Base-by-base conservation (phyloP, 2,888 invertebrate genomes). In the Griposia aprilina region DNA sequence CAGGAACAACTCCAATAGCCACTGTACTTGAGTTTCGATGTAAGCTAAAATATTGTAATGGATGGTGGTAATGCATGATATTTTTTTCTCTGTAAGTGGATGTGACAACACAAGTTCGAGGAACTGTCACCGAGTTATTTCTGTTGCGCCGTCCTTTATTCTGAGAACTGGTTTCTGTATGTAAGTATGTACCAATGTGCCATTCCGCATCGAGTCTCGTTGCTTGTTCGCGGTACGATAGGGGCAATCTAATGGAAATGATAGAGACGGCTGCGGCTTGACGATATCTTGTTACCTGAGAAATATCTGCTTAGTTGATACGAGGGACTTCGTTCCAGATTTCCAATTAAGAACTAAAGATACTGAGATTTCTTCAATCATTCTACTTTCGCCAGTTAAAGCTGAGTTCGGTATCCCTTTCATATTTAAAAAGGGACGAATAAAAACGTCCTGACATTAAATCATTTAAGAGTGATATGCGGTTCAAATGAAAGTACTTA, bases 161-260 rank as follows among this genome's bases (percentile, higher is more conserved):
- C 92, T 83, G 82, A 91, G 93, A 92, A 93, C 88, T 87, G 90
- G 90, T 89, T 89, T 88, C 84, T 88, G 78, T 89, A 78, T 74
- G 66, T 82, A 78, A 75, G 83, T 81, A 65, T 71, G 80, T 87
- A 83, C 87, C 81, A 84, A 84, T 87, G 85, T 85, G 86, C 85
- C 82, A 88, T 89, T 91, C 83, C 84, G 85, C 80, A 86, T 88
- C 82, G 87, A 82, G 82, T 87, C 87, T 84, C 89, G 87, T 89
- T 91, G 88, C 91, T 89, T 90, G 88, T 90, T 90, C 86, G 88
- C 90, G 88, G 86, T 89, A 88, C 71, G 82, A 84, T 90, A 89
- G 87, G 90, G 88, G 90, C 90, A 92, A 94, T 92, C 91, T 90
- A 87, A 90, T 90, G 93, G 93, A 93, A 93, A 91, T 90, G 91